Base-by-base conservation (phyloP, 2,797 vertebrate species). In the Ibycter americanus region DNA sequence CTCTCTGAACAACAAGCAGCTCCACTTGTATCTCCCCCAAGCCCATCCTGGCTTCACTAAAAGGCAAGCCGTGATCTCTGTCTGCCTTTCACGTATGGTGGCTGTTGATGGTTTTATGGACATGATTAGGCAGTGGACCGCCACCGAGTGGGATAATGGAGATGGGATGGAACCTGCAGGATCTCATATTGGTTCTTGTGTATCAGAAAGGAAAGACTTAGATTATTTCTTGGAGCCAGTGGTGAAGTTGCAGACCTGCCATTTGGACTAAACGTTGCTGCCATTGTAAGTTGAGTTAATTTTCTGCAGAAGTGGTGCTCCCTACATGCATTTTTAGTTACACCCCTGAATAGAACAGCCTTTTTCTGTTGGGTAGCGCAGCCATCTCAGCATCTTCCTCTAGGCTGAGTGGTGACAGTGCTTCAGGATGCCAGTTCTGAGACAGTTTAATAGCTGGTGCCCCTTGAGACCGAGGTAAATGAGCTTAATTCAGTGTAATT, bases 401-500 rank as follows among this genome's bases (percentile, higher is more conserved):
- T 1, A 38, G 44, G 63, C 63, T 87, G 63, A 84, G 74, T 34
- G 62, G 68, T 83, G 74, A 52, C 89, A 59, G 67, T n/a, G 49
- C 73, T 74, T 77, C 84, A 74, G 59, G 34, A 78, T 89, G 89
- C 78, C 49, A 19, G 13, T 83, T 89, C 78, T 56, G 73, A 95
- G 81, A 61, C 63, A 70, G 29, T 80, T 87, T 80, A 87, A 88
- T 86, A 91, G 68, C 49, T 32, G 23, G 40, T 0, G 0, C 92
- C 89, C 63, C 84, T 87, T 61, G 95, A 92, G 87, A 87, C 73
- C 55, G 32, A 87, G 81, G 89, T 55, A 89, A 89, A 87, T 85
- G 71, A 93, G 71, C 78, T 93, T 91, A 89, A 95, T 94, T 94
- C 52, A 44, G 63, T 59, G 36, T 80, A 85, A 97, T 96, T 96